Evolutionary conservation across 2,797 vertebrate species (phyloP).

Genomic region (Carapus acus): DNA sequence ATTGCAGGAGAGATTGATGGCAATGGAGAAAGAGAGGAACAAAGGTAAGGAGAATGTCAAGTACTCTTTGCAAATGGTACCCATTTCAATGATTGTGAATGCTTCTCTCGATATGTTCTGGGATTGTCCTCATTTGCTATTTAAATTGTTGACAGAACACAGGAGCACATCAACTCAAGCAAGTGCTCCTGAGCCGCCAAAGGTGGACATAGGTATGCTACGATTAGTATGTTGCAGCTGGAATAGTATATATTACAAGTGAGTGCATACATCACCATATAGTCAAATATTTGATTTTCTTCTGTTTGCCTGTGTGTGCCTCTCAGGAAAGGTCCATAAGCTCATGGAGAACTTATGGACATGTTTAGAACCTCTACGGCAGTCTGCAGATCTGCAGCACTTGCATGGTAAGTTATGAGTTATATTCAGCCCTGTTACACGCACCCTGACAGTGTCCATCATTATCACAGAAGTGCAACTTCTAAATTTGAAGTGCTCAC

Average conservation of each 20-base stretch:
- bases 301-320: constrained; percentile 17
- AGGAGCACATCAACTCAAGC: constrained; percentile 78
- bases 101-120: not conserved
- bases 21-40: constrained; percentile 71
- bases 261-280: not conserved
- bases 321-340: constrained; percentile 79
- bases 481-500: too few relatives aligned
- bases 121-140: not conserved
- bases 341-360: constrained; percentile 85
- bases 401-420: constrained; percentile 48
- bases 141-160: constrained; percentile 58
- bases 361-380: constrained; percentile 77
- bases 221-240: too few relatives aligned
- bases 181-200: constrained; percentile 63
- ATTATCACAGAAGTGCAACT: too few relatives aligned
- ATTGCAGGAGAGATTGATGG: constrained; percentile 75
- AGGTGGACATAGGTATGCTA: constrained; percentile 84
- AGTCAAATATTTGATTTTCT: not conserved
- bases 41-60: constrained; percentile 74
- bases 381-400: constrained; percentile 43
- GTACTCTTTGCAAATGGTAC: not conserved
- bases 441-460: too few relatives aligned
- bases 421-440: not conserved
- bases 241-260: too few relatives aligned
- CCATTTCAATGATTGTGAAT: too few relatives aligned